Evolutionary conservation across 2,888 invertebrate species (phyloP), one percentile per base, ranked within the genome.

Genomic region (Acrocera orbiculus): DNA sequence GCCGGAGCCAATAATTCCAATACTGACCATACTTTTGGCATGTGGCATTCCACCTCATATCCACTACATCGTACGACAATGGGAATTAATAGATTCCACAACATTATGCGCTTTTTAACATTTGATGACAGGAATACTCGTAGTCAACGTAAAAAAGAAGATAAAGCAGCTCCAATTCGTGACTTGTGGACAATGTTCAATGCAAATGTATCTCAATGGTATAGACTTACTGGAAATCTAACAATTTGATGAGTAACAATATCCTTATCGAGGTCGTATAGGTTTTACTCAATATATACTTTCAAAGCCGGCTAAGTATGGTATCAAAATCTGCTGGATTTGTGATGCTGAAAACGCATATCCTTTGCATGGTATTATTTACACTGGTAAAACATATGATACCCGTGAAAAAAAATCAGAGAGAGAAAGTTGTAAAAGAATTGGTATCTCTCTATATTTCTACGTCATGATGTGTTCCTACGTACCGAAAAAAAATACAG

Each of bases 181-280:
- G 40, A 42, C 32, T 25, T 43, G 11, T 51, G 48, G 48, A 42
- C 36, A 41, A 49, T 50, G 47, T 31, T 51, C 13, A 51, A 49
- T 41, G 34, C 39, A 25, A 51, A 51, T 45, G 40, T 50, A 26
- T 17, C 32, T 16, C 41, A 44, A 36, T 17, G 37, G 16, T 52
- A 50, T 39, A 42, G 42, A 26, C 46, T 49, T 35, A 42, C 41
- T 22, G 48, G 40, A 33, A 36, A 42, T 36, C 26, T 50, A 20
- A 51, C 49, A 23, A 41, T n/a, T 50, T 16, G 49, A 51, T 31
- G 49, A 49, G 32, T 47, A 50, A 34, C 38, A 49, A 10, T 48
- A 37, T 41, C 44, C 47, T 19, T 51, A 40, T 35, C 42, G 48
- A 15, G 47, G 47, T 11, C 39, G 41, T 16, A 47, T 47, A 19